A percentile compares a stretch with the other conserved stretches of the same genome.
Evolutionary conservation across 2,888 invertebrate species (phyloP).

Genomic region (Parthenolecanium corni): DNA sequence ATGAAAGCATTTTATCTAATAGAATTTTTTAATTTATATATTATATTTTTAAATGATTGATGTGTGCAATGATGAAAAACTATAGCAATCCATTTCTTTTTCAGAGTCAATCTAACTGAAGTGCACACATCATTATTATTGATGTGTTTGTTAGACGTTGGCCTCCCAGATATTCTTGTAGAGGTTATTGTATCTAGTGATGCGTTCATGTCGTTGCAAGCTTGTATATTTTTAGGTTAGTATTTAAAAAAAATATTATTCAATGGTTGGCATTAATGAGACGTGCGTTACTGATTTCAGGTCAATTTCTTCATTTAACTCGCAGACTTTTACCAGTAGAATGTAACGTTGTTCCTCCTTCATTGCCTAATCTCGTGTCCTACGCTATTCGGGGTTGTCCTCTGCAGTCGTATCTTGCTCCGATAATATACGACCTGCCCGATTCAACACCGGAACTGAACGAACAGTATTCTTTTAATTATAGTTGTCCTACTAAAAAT

Average conservation of each 20-base stretch:
- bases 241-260: not conserved
- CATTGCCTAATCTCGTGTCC: conserved; percentile 68
- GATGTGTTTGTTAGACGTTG: conserved; percentile 76
- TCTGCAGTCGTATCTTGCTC: conserved; percentile 13
- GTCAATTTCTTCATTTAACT: conserved; percentile 75
- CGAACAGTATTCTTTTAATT: conserved; percentile 26
- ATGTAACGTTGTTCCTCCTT: conserved; percentile 68
- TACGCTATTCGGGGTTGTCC: conserved; percentile 44
- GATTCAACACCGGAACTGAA: conserved; percentile 2
- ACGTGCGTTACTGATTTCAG: conserved; percentile 39
- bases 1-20: no score
- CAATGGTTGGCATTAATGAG: not conserved
- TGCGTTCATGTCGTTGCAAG: conserved; percentile 77
- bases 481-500: conserved; percentile 22
- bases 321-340: conserved; percentile 77
- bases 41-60: no score
- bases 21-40: no score
- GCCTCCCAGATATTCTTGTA: conserved; percentile 74
- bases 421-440: conserved; percentile 3
- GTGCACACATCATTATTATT: conserved; percentile 80
- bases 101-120: conserved; percentile 79
- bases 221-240: conserved; percentile 71
- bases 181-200: conserved; percentile 85
- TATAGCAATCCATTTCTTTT: no score
- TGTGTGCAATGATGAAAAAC: no score